Percentiles rank a stretch among this genome's conserved stretches.
Evolutionary conservation across 2,888 invertebrate species (phyloP).

Genomic region (Meiosimyza decipiens): DNA sequence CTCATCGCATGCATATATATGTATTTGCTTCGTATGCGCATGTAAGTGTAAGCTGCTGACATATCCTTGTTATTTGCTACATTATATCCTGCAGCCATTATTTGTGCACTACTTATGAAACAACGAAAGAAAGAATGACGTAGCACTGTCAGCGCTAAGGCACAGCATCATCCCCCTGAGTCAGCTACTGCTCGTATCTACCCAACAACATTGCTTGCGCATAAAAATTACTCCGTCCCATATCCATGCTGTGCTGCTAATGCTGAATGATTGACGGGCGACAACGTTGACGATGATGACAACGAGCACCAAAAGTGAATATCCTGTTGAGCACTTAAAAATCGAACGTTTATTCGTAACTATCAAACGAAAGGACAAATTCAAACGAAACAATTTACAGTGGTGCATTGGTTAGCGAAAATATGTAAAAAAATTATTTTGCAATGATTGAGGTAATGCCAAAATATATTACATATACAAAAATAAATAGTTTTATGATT

Average conservation of each 20-base stretch:
- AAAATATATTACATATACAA: too few relatives aligned
- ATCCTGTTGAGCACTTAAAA: slow-evolving; percentile 32
- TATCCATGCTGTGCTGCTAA: not conserved
- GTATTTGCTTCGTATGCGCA: not conserved
- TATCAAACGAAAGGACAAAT: slow-evolving; percentile 6
- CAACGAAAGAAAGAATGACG: too few relatives aligned
- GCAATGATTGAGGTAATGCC: too few relatives aligned
- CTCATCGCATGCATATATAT: not conserved
- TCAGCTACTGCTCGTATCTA: too few relatives aligned
- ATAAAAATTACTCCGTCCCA: not conserved
- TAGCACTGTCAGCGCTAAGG: not conserved
- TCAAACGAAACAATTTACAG: not conserved
- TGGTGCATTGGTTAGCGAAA: not conserved
- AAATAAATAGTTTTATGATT: too few relatives aligned
- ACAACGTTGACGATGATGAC: not conserved
- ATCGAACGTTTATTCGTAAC: slow-evolving; percentile 1
- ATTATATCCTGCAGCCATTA: slow-evolving; percentile 23
- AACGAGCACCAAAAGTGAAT: slow-evolving; percentile 19
- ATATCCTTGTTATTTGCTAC: slow-evolving; percentile 19
- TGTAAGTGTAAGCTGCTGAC: slow-evolving; percentile 12
- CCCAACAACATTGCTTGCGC: not conserved
- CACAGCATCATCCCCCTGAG: not conserved
- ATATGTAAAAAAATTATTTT: not conserved
- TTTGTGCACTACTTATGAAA: slow-evolving; percentile 19
- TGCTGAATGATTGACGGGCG: slow-evolving; percentile 12